Base-by-base conservation (phyloP, 2,888 invertebrate genomes). In the Pyrochroa serraticornis region DNA sequence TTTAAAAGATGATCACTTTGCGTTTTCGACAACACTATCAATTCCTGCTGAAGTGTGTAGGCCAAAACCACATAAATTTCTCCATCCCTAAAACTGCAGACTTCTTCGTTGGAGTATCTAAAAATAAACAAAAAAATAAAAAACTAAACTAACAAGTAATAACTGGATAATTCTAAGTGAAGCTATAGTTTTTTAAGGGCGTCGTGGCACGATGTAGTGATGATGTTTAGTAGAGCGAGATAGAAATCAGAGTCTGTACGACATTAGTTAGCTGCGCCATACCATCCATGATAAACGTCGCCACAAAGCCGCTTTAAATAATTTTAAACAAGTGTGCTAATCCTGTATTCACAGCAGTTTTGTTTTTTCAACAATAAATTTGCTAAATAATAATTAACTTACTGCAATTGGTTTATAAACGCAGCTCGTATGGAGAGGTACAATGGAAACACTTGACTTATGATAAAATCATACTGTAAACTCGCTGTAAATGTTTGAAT, bases 361-460 rank as follows among this genome's bases (percentile, higher is more conserved):
- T 3, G 22, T 22, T 22, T 22, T 22, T 22, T 22, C 5, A 22
- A 5, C 3, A 3, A 5, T 22, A 22, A 22, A 9, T 31, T 44
- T 44, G 6, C 12, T 9, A 31, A 31, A 46, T 12, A 13, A 36
- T 14, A 9, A n/a, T 10, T 7, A 49, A 31, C 52, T 53, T 46
- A 53, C 53, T 10, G 30, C 30, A 53, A 46, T 30, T 53, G 46
- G 45, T 38, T 45, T 33, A 38, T 39, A 45, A 22, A 46, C n/a
- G 34, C 45, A 51, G 68, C 64, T 46, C 70, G 67, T 32, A 72
- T 57, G 32, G 55, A 58, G 31, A 60, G 62, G 59, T 71, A 73
- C 14, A 72, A 53, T 31, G 70, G 68, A 64, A 71, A 67, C 32
- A 69, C 45, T n/a, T 52, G 52, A 46, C 64, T 62, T 45, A 68